Base-by-base conservation (phyloP, 2,888 invertebrate species). In the Sipunculus nudus region DNA sequence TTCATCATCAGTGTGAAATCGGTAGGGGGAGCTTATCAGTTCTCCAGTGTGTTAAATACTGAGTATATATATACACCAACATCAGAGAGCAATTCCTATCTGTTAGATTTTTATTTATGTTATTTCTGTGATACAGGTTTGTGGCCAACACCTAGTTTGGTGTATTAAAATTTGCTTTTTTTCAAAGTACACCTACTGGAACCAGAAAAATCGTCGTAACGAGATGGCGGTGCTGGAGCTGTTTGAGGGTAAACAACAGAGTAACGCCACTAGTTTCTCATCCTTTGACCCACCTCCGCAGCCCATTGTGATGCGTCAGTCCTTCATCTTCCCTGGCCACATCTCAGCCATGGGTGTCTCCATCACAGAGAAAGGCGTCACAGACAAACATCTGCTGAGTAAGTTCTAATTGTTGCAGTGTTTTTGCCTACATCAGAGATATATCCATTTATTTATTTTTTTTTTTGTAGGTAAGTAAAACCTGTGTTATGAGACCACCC, bases 201-300 rank as follows among this genome's bases (percentile, higher is more conserved):
- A 92, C 84, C 95, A 96, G 77, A 94, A 96, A 84, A 92, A 91
- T 71, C 88, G 98, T 38, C 89, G 99, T 53, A 91, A 91, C 16
- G 99, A 99, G 87, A 88, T 99, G 58, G 92, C 93, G 0, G 91
- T 95, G 0, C 86, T 98, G 74, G 99, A 99, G 86, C 85, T 99
- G 67, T 99, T 95, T 84, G 97, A 97, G 84, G 98, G 98, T 41
- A 91, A 91, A 74, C 88, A 89, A 68, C 90, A 93, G 83, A 88
- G 89, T 61, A 94, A 94, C 77, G 90, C 91, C 59, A 78, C 78
- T 80, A 90, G 90, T 39, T 96, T 96, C 86, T 94, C 94, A 70
- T 96, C 97, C 10, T 88, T 94, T 74, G 87, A 89, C 59, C 88
- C 90, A 5, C 89, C 89, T 53, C 92, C 72, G 23, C 75, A 76